These are phyloP conservation scores for Sclerodermus sp. DNA, from an alignment of 2,888 invertebrate genomes.

Conservation along the genomic window DNA sequence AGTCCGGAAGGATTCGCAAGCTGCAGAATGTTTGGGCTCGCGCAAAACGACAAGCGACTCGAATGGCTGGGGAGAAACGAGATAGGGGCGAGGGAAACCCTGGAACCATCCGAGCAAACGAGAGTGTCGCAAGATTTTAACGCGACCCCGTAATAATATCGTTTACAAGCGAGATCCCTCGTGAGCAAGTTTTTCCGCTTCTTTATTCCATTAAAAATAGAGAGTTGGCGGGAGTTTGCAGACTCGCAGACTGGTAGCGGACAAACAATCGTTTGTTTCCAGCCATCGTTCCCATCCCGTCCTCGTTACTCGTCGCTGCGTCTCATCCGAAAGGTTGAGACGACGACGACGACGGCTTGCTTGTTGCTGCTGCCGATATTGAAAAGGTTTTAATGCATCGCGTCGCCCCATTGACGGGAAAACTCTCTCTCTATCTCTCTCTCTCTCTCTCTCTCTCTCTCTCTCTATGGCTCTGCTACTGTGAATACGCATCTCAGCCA, in stretches of 20 bases:
- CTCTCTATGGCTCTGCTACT: too few species aligned
- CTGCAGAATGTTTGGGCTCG: too few species aligned
- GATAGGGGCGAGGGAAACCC: too few species aligned
- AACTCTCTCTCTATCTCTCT: too few species aligned
- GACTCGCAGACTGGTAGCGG: slow-evolving; percentile 7
- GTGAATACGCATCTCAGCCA: too few species aligned
- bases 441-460: too few species aligned
- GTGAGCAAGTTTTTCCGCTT: slow-evolving; percentile 12
- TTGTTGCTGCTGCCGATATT: slow-evolving; percentile 17
- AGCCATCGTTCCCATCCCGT: slow-evolving; percentile 11
- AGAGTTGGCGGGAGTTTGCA: too few species aligned
- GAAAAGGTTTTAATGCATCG: slow-evolving; percentile 12
- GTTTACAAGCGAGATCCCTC: slow-evolving; percentile 21
- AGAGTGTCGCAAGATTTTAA: slow-evolving; percentile 21
- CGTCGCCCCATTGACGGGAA: neutral
- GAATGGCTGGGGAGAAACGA: too few species aligned
- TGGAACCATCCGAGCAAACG: neutral
- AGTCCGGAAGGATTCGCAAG: too few species aligned
- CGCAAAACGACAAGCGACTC: too few species aligned
- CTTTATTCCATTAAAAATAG: slow-evolving; percentile 23
- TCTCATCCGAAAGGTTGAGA: too few species aligned
- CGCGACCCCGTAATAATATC: slow-evolving; percentile 24
- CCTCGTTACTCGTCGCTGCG: slow-evolving; percentile 6
- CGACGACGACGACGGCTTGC: neutral
- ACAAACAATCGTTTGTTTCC: slow-evolving; percentile 14